Evolutionary conservation across 2,797 vertebrate species (phyloP).

Genomic region (Cryptoblepharus egeriae): DNA sequence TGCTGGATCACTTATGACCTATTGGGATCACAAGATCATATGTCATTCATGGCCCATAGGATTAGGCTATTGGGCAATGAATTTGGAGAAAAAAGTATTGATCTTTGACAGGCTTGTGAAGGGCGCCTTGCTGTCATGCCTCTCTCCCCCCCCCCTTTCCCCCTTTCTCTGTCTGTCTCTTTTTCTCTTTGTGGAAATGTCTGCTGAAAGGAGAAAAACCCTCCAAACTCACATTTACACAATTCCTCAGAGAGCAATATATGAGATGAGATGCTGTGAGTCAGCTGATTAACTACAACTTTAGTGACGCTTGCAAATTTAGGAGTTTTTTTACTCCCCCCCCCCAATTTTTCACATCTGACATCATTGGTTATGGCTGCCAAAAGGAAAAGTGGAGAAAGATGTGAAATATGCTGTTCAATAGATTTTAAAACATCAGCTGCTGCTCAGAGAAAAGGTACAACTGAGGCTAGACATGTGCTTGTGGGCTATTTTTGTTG

Average conservation of each 20-base stretch:
- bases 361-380: conserved; percentile 67
- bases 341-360: conserved; percentile 67
- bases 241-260: conserved; percentile 15
- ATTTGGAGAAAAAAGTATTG: too few relatives aligned
- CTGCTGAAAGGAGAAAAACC: neutral
- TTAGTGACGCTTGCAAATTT: neutral
- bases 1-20: too few relatives aligned
- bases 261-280: conserved; percentile 11
- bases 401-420: conserved; percentile 24
- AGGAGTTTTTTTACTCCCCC: conserved; percentile 20
- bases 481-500: neutral
- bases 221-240: neutral
- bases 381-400: conserved; percentile 58
- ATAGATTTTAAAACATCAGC: conserved; percentile 51
- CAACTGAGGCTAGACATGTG: neutral
- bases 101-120: too few relatives aligned
- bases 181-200: neutral
- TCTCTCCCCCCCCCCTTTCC: neutral
- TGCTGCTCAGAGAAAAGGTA: neutral
- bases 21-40: too few relatives aligned
- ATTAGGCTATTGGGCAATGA: too few relatives aligned
- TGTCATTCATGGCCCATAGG: too few relatives aligned
- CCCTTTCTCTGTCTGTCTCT: too few relatives aligned
- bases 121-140: neutral
- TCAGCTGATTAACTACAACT: conserved; percentile 24